phyloP scores from a whole-genome alignment of 2,888 invertebrate species.

The Coelogynopora nodosa region DNA sequence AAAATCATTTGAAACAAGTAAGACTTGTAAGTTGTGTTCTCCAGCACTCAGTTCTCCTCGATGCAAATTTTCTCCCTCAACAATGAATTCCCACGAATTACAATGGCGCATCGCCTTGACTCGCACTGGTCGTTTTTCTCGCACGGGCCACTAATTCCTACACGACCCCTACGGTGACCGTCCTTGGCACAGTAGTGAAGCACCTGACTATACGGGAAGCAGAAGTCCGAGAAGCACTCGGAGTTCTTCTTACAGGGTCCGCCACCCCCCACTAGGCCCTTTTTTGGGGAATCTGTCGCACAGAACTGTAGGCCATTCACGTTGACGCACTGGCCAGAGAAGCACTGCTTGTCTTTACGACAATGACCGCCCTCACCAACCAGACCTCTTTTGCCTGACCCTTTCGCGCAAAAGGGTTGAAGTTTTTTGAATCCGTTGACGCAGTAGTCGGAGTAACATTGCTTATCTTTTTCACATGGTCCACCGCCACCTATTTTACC shows the following conservation, averaged over 20 bases:
- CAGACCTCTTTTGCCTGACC: not conserved
- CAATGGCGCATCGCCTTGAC: not conserved
- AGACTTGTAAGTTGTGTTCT: too few species aligned
- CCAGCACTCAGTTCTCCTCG: too few species aligned
- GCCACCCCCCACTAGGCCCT: constrained; percentile 18
- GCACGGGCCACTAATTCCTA: constrained; percentile 36
- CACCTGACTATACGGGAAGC: not conserved
- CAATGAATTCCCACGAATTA: not conserved
- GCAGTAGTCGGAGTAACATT: constrained; percentile 33
- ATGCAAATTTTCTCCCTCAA: not conserved
- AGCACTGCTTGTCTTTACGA: constrained; percentile 9
- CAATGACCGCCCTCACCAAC: constrained; percentile 40
- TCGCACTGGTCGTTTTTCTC: constrained; percentile 20
- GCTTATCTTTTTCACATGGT: constrained; percentile 7
- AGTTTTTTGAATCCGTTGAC: not conserved
- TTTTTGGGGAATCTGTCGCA: constrained; percentile 14
- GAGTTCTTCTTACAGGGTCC: constrained; percentile 27
- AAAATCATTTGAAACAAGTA: too few species aligned
- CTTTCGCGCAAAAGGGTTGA: constrained; percentile 15
- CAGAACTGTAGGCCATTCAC: not conserved
- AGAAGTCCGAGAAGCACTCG: constrained; percentile 27
- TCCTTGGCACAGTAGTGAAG: constrained; percentile 32
- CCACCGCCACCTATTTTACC: constrained; percentile 31
- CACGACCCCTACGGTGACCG: not conserved
- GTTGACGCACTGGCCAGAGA: constrained; percentile 26